Evolutionary conservation across 2,888 invertebrate genomes (phyloP), one percentile per base, ranked within the genome.

Genomic region (Auanema sp.): DNA sequence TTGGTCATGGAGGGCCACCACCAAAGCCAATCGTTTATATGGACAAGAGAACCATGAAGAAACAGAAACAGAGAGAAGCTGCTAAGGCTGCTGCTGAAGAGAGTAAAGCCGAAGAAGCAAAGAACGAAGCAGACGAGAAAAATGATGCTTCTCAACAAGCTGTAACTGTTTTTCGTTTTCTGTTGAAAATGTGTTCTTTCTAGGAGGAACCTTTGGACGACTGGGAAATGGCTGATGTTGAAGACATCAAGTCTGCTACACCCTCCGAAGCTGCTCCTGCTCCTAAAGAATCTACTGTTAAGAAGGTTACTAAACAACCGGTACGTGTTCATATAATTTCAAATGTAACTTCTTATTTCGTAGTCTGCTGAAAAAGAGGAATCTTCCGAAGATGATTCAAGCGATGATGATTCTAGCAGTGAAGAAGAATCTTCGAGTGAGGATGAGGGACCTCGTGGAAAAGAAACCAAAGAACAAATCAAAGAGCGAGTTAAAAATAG

Each of bases 381-480:
- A 4, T 55, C 55, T 12, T 70, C 66, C 12, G 68, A 69, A 12
- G 69, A 68, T 16, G 49, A 55, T 6, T 64, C 70, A 11, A 63
- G 65, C 14, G 68, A 63, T 0, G 85, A 85, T 25, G 80, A 83
- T 18, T 54, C 54, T 14, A 63, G 62, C 25, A 59, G 63, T n/a
- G 85, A 85, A 25, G 83, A 84, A 25, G 83, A 83, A 44, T 85
- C 88, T 71, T 86, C 86, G 44, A 86, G 85, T 23, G 86, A 79
- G 2, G 71, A 84, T 11, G 81, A 81, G 16, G 74, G 66, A 42
- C 74, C 71, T 5, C 83, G 80, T 61, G 51, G 59, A 23, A 65
- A 89, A 21, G 88, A 89, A 84, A 90, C 90, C 1, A 90, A 90
- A 79, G 91, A 91, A 80, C 90, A 89, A 74, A 89, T 90, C 70